Conservation (phyloP, 2,113 vertebrate genomes). For the Scopus umbretta region DNA sequence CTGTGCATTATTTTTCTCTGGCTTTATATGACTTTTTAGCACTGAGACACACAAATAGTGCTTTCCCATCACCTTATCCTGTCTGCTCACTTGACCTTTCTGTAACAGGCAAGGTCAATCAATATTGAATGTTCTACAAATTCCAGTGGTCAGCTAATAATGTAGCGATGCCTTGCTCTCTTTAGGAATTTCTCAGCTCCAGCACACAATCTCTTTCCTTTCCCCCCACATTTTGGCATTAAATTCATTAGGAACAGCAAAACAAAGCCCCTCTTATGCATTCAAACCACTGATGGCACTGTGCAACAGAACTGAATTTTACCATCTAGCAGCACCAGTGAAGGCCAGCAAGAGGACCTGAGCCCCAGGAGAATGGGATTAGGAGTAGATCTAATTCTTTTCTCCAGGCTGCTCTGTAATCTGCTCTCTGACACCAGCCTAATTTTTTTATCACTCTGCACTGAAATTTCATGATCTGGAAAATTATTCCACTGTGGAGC, state of each 20-base stretch:
- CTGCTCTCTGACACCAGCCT: constrained; percentile 7
- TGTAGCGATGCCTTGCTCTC: neutral
- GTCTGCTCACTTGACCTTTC: neutral
- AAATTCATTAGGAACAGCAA: neutral
- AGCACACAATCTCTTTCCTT: neutral
- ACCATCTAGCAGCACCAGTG: neutral
- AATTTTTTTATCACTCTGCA: constrained; percentile 25
- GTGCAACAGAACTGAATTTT: neutral
- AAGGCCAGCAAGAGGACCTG: neutral
- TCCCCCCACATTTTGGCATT: neutral
- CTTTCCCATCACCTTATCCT: neutral
- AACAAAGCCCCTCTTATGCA: neutral
- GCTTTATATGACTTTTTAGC: neutral
- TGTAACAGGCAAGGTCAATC: neutral
- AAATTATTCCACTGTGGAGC: constrained; percentile 11
- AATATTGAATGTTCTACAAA: neutral
- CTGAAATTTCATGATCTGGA: constrained; percentile 36
- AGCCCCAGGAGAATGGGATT: neutral
- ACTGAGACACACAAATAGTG: neutral
- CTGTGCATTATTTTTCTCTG: neutral
- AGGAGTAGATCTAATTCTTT: neutral
- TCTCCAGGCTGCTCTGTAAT: neutral
- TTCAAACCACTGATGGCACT: neutral
- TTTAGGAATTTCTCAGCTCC: neutral
- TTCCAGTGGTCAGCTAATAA: neutral